These are phyloP conservation scores for Heliconius nattereri DNA, from an alignment of 1,140 invertebrate species.

Conservation along the genomic window DNA sequence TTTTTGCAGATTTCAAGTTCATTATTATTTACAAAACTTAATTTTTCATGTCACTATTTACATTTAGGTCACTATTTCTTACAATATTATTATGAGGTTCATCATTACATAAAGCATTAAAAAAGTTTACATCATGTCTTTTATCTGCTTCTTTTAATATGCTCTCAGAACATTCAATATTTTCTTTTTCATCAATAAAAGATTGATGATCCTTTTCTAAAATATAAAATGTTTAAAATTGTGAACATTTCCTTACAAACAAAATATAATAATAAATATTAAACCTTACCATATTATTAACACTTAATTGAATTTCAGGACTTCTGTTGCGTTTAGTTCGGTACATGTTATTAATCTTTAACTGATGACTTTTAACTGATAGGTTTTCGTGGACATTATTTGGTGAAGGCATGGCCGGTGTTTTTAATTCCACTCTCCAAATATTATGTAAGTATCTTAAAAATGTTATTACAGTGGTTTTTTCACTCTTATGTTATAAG, in stretches of 20 bases:
- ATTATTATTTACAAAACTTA: conserved; percentile 1
- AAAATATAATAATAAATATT: conserved; percentile 11
- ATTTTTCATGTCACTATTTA: conserved; percentile 17
- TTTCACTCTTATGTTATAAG: neutral
- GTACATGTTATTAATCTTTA: conserved; percentile 63
- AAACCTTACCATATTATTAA: conserved; percentile 27
- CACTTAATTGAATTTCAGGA: conserved; percentile 33
- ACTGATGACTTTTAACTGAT: conserved; percentile 48
- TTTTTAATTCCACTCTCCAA: neutral
- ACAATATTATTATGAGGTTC: neutral
- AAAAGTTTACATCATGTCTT: neutral
- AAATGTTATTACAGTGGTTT: neutral
- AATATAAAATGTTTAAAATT: neutral
- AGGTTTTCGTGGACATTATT: neutral
- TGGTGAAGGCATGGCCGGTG: neutral
- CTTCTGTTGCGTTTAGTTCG: conserved; percentile 56
- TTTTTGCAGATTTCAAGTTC: conserved; percentile 32
- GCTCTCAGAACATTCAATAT: conserved; percentile 7
- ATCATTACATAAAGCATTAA: neutral
- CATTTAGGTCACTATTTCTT: neutral
- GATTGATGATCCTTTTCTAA: conserved; percentile 27
- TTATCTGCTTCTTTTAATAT: neutral
- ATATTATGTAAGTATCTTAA: neutral
- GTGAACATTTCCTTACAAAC: neutral
- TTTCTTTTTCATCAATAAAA: neutral